phyloP scores from a whole-genome alignment of 2,113 vertebrate species.

The Amphiprion percula region DNA sequence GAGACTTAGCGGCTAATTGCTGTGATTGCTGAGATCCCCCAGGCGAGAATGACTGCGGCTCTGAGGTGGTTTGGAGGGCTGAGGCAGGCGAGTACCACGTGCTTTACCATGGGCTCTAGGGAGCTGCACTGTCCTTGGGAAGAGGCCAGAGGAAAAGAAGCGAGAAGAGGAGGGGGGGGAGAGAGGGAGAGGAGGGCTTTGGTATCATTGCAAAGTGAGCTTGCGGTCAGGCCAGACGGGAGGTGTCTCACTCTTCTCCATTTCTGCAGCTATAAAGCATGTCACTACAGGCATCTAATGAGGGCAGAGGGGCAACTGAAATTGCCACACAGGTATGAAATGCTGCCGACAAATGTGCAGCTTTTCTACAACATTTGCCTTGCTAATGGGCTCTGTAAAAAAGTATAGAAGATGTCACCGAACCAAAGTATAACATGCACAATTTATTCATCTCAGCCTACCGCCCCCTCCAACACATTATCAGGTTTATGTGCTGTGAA shows the following conservation, averaged over 20 bases:
- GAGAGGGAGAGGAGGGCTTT: slow-evolving; percentile 37
- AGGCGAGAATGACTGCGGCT: slow-evolving; percentile 72
- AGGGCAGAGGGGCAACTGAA: neutral
- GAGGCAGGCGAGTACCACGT: slow-evolving; percentile 70
- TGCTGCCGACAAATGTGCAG: neutral
- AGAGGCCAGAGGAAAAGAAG: slow-evolving; percentile 72
- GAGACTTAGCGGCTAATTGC: slow-evolving; percentile 87
- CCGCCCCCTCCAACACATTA: neutral
- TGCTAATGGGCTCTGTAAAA: neutral
- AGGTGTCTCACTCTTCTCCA: slow-evolving; percentile 19
- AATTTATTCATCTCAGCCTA: neutral
- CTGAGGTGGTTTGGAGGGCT: slow-evolving; percentile 74
- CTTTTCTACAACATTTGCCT: neutral
- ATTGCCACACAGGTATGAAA: neutral
- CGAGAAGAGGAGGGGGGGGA: slow-evolving; percentile 39
- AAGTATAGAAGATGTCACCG: neutral
- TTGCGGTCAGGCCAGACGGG: slow-evolving; percentile 28
- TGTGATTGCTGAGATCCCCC: slow-evolving; percentile 83
- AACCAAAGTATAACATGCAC: neutral
- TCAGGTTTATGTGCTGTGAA: neutral
- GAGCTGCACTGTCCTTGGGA: slow-evolving; percentile 81
- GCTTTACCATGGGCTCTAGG: slow-evolving; percentile 64
- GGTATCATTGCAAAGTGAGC: slow-evolving; percentile 43
- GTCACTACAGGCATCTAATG: neutral
- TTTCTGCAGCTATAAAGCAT: slow-evolving; percentile 5